phyloP scores from a whole-genome alignment of 2,888 invertebrate genomes.

The Synanthedon formicaeformis region DNA sequence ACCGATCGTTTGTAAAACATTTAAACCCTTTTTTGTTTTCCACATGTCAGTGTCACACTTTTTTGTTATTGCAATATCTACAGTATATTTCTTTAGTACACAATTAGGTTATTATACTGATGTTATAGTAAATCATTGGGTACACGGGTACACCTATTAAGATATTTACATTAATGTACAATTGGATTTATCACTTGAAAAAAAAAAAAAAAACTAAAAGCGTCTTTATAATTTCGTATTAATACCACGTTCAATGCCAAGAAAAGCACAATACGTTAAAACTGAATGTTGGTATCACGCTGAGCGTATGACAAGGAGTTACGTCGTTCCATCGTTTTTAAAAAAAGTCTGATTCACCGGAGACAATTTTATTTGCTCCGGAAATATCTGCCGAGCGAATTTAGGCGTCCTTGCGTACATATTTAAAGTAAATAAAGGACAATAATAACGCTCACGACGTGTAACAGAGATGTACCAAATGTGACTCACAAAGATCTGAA shows the following conservation, averaged over 20 bases:
- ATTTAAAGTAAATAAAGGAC: conserved; percentile 49
- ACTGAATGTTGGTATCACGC: conserved; percentile 42
- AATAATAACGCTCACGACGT: conserved; percentile 36
- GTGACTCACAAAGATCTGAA: conserved; percentile 26
- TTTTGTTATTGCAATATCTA: no score
- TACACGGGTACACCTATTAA: no score
- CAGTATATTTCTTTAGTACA: no score
- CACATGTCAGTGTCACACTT: no score
- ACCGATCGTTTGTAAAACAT: not conserved
- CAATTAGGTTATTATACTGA: no score
- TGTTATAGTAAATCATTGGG: no score
- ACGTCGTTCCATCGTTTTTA: conserved; percentile 41
- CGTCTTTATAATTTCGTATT: no score
- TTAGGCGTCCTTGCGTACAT: conserved; percentile 62
- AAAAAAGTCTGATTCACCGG: conserved; percentile 57
- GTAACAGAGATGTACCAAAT: conserved; percentile 29
- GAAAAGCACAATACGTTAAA: conserved; percentile 38
- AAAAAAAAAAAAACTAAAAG: not conserved
- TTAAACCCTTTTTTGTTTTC: not conserved
- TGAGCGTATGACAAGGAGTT: conserved; percentile 46
- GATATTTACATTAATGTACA: no score
- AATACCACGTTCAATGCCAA: conserved; percentile 29
- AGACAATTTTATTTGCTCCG: conserved; percentile 58
- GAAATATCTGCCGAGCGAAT: conserved; percentile 55
- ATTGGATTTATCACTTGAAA: not conserved